phyloP scores from a whole-genome alignment of 2,113 vertebrate species.

The Atractosteus spatula region DNA sequence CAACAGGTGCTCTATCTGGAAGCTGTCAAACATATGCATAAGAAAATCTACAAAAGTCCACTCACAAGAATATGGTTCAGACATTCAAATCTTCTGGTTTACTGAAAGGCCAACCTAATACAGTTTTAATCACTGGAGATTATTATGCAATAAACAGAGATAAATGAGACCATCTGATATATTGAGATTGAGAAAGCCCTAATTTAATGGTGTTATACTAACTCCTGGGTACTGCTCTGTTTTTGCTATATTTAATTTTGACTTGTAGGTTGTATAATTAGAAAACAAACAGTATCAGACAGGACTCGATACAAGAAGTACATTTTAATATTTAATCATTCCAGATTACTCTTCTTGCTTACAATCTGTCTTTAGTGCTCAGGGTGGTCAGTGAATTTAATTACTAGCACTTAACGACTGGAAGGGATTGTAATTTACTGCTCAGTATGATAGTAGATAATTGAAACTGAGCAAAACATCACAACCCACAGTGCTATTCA shows the following conservation, averaged over 20 bases:
- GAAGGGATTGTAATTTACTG: conserved; percentile 10
- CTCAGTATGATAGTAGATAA: conserved; percentile 23
- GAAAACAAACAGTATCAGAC: neutral
- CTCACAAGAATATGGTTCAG: neutral
- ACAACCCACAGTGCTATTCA: conserved; percentile 11
- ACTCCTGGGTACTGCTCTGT: neutral
- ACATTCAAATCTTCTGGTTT: neutral
- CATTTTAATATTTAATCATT: conserved; percentile 16
- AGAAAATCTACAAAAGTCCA: conserved; percentile 3
- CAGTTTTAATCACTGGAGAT: conserved; percentile 6
- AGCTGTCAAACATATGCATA: neutral
- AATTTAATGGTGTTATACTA: conserved; percentile 2
- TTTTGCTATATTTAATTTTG: conserved; percentile 1
- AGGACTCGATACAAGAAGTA: conserved; percentile 10
- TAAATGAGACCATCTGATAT: conserved; percentile 4
- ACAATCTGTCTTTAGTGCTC: conserved; percentile 7
- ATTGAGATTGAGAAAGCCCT: neutral
- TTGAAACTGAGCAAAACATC: conserved; percentile 18
- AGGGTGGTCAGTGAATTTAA: conserved; percentile 22
- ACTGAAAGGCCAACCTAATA: neutral
- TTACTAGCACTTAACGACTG: conserved; percentile 23
- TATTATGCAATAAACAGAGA: conserved; percentile 4
- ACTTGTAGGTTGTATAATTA: conserved; percentile 18
- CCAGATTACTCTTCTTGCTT: conserved; percentile 10
- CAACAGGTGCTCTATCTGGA: neutral